Evolutionary conservation across 2,888 invertebrate genomes (phyloP), one percentile per base, ranked within the genome.

Genomic region (Hydriomena furcata): DNA sequence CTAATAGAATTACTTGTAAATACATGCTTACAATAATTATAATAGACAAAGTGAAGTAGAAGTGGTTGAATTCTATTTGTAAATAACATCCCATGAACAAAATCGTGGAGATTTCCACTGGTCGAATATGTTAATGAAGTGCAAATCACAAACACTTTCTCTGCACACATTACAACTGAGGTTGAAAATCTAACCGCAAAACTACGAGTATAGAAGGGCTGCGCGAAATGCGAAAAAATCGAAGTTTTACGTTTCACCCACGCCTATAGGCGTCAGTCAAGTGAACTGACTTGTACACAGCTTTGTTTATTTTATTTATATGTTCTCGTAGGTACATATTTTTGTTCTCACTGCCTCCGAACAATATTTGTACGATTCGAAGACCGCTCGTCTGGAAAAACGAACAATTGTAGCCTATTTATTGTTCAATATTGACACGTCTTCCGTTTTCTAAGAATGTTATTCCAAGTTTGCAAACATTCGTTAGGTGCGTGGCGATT

Each of bases 301-400:
- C 41, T 20, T 43, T 45, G 52, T 56, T 43, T 45, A 50, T 56
- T 32, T 56, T 65, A 61, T 64, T 63, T 63, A 61, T 60, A 58
- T 63, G 46, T n/a, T n/a, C n/a, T n/a, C n/a, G n/a, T n/a, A n/a
- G n/a, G n/a, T 44, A 56, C 57, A 59, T 58, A 58, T 50, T 53
- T 50, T 53, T 52, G 56, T 53, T 63, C 51, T 59, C 58, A 57
- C 48, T 60, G 54, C 40, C 48, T 53, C 50, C 52, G 55, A 61
- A 63, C 66, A 61, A 66, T 66, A 65, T 70, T 68, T 68, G 66
- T 50, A 58, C 60, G 52, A 54, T 52, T 56, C 55, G 42, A 36
- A 50, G 28, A 57, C 36, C 58, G 55, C 52, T 68, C 63, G 57
- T 34, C 51, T 63, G 68, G 64, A 66, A 68, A 58, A 65, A 66